These are phyloP conservation scores for Mythimna lalbum DNA, from an alignment of 2,888 invertebrate species.

Conservation along the genomic window DNA sequence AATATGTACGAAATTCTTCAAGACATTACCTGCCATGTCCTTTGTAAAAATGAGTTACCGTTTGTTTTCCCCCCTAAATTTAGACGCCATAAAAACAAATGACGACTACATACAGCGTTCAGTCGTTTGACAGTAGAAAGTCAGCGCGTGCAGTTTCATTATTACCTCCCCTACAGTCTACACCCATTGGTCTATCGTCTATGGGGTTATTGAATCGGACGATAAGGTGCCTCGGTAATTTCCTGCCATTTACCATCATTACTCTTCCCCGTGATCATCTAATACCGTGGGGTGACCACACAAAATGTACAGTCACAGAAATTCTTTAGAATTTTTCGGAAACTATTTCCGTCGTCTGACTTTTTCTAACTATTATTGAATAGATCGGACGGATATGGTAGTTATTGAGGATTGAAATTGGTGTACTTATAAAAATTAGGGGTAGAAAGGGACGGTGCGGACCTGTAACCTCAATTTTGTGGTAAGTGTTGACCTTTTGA, in stretches of 20 bases:
- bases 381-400: slow-evolving; percentile 50
- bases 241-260: slow-evolving; percentile 88
- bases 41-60: slow-evolving; percentile 19
- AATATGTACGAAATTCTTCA: slow-evolving; percentile 19
- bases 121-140: slow-evolving; percentile 66
- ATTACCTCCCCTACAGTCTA: slow-evolving; percentile 76
- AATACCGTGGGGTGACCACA: slow-evolving; percentile 59
- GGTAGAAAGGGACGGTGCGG: slow-evolving; percentile 40
- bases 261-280: slow-evolving; percentile 82
- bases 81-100: slow-evolving; percentile 13
- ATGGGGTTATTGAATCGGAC: slow-evolving; percentile 88
- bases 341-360: slow-evolving; percentile 61
- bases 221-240: slow-evolving; percentile 89
- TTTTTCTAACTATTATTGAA: slow-evolving; percentile 50
- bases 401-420: slow-evolving; percentile 64
- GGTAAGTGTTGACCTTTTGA: slow-evolving; percentile 47
- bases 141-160: slow-evolving; percentile 87
- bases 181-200: slow-evolving; percentile 72
- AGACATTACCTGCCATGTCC: slow-evolving; percentile 14
- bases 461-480: slow-evolving; percentile 46
- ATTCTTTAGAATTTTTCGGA: slow-evolving; percentile 51
- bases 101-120: slow-evolving; percentile 63
- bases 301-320: slow-evolving; percentile 59
- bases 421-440: slow-evolving; percentile 65
- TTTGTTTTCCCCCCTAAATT: slow-evolving; percentile 47